Evolutionary conservation across 2,113 vertebrate species (phyloP).

Genomic region (Bucco capensis): DNA sequence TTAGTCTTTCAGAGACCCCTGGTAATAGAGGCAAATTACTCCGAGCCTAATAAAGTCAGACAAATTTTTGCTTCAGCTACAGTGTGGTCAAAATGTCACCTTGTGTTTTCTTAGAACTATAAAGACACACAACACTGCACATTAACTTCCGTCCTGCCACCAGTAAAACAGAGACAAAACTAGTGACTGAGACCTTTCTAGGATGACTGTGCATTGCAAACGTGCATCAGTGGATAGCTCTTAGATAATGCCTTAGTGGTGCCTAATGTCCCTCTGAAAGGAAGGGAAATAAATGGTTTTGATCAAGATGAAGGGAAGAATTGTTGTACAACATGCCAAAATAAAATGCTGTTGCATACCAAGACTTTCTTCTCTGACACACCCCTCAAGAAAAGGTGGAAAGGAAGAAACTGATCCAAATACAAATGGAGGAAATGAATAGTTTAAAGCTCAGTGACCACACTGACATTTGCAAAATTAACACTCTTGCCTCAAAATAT

Average conservation of each 20-base stretch:
- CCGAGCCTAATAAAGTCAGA: not conserved
- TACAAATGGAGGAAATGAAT: not conserved
- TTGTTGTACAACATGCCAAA: not conserved
- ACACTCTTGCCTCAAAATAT: not conserved
- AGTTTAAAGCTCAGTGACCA: not conserved
- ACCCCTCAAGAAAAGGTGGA: not conserved
- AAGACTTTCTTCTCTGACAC: not conserved
- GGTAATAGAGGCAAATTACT: not conserved
- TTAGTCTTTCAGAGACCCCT: not conserved
- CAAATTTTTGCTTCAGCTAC: not conserved
- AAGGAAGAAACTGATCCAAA: not conserved
- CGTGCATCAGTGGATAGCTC: not conserved
- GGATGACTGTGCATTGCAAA: not conserved
- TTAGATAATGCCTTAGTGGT: not conserved
- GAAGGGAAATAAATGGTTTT: not conserved
- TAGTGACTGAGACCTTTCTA: not conserved
- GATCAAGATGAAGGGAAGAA: not conserved
- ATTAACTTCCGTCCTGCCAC: not conserved
- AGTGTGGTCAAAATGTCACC: not conserved
- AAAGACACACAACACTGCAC: not conserved
- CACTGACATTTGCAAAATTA: not conserved
- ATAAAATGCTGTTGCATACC: not conserved
- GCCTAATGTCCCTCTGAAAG: not conserved
- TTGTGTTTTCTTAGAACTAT: not conserved
- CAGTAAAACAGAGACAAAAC: not conserved